Evolutionary conservation across 2,113 vertebrate genomes (phyloP).

Genomic region (Myiozetetes cayanensis): DNA sequence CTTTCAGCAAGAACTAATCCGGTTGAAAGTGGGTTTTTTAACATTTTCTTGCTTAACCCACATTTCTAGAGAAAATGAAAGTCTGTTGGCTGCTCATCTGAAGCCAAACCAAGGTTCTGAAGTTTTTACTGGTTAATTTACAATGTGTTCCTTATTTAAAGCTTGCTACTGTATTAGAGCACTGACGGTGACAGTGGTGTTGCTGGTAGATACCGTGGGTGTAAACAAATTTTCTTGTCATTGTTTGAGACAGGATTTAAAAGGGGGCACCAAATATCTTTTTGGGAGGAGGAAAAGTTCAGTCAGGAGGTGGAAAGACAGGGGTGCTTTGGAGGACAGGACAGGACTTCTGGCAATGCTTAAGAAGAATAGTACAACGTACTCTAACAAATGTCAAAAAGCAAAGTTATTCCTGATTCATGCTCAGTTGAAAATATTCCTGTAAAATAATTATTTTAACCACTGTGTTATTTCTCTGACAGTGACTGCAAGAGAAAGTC

Average conservation of each 20-base stretch:
- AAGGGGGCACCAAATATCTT: neutral
- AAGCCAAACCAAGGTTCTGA: neutral
- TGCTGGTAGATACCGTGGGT: neutral
- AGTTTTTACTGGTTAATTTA: neutral
- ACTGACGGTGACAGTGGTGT: neutral
- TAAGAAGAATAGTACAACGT: neutral
- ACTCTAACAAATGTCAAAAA: neutral
- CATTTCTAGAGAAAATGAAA: neutral
- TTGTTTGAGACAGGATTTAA: neutral
- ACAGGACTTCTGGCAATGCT: neutral
- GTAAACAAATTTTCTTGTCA: neutral
- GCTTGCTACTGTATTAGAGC: neutral
- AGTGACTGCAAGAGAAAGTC: neutral
- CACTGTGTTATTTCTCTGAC: neutral
- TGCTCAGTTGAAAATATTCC: neutral
- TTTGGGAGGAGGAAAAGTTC: neutral
- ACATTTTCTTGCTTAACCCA: neutral
- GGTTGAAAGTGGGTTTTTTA: neutral
- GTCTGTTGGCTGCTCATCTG: neutral
- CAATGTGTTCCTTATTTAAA: neutral
- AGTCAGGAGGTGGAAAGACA: neutral
- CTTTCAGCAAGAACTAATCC: neutral
- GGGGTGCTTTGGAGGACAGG: neutral
- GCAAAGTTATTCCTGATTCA: neutral
- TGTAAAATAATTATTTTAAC: neutral